Evolutionary conservation across 2,113 vertebrate species (phyloP).

Genomic region (Melanerpes formicivorus): DNA sequence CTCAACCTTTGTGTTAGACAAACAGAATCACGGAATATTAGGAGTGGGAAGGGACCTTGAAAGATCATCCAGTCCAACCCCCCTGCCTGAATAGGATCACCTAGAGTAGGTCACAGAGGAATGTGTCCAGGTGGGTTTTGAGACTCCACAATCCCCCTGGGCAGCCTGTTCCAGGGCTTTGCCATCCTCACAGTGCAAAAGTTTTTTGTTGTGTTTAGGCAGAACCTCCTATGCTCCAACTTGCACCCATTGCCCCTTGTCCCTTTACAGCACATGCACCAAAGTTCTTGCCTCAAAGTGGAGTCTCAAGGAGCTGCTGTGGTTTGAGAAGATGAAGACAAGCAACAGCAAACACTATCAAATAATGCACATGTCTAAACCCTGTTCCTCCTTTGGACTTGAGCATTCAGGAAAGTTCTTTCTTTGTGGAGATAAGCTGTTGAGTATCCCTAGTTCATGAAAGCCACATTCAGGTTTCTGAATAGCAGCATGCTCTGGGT

Average conservation of each 20-base stretch:
- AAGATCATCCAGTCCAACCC: no score
- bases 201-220: no score
- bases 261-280: background rate
- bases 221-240: no score
- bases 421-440: background rate
- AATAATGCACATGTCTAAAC: background rate
- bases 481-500: background rate
- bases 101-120: no score
- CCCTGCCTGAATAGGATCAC: no score
- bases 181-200: no score
- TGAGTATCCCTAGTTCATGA: background rate
- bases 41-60: no score
- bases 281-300: background rate
- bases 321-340: background rate
- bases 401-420: background rate
- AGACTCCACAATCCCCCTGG: no score
- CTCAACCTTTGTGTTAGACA: background rate
- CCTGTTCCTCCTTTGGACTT: background rate
- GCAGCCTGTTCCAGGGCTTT: no score
- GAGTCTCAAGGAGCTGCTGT: background rate
- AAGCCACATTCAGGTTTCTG: background rate
- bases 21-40: no score
- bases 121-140: no score
- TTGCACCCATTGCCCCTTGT: background rate
- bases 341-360: background rate